Evolutionary conservation across 2,888 invertebrate genomes (phyloP).

Genomic region (Hedya salicella): DNA sequence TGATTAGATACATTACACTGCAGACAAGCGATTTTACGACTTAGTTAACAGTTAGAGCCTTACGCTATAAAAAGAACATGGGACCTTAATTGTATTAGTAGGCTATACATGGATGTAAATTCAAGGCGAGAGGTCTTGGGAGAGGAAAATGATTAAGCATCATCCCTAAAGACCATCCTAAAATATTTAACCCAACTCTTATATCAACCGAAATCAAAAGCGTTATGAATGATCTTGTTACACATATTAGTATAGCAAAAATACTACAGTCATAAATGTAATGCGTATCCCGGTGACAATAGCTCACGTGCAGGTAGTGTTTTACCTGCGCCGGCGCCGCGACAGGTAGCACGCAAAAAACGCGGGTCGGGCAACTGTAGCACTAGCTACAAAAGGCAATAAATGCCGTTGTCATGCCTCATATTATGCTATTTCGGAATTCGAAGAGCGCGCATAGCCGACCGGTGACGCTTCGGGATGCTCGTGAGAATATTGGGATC

Average conservation of each 20-base stretch:
- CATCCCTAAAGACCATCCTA: no score
- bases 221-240: constrained; percentile 19
- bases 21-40: no score
- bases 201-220: background rate
- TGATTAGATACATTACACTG: no score
- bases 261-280: constrained; percentile 26
- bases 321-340: constrained; percentile 36
- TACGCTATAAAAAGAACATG: no score
- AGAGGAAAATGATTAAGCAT: no score
- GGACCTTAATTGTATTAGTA: no score
- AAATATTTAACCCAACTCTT: background rate
- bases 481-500: constrained; percentile 31
- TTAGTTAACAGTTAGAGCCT: no score
- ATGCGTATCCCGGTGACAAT: constrained; percentile 20
- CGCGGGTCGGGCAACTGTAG: background rate
- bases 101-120: no score
- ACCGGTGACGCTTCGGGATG: constrained; percentile 3
- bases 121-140: no score
- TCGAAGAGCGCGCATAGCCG: background rate
- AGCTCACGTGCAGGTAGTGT: constrained; percentile 11
- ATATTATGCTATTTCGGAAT: constrained; percentile 5
- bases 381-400: background rate
- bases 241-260: constrained; percentile 16
- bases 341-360: constrained; percentile 36
- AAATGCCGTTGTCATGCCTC: background rate